Conservation (phyloP, 2,797 vertebrate species). For the Poeciliopsis gracilis region DNA sequence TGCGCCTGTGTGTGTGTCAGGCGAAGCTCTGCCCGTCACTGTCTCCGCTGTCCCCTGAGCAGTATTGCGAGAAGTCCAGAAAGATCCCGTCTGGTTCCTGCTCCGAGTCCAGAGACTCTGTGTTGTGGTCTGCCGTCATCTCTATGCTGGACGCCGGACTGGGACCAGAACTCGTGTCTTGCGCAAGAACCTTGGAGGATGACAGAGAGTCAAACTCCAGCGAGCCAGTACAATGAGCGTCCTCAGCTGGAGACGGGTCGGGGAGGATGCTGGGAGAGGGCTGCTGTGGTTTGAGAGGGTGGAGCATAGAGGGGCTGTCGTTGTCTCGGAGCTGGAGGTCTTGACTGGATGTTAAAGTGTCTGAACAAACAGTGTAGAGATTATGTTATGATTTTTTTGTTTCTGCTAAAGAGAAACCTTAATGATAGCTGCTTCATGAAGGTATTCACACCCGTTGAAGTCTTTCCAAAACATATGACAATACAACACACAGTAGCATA, state of each 20-base stretch:
- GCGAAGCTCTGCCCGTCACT: slow-evolving; percentile 83
- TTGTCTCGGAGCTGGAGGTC: slow-evolving; percentile 31
- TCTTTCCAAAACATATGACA: not conserved
- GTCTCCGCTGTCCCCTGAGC: slow-evolving; percentile 73
- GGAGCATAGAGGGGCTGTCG: slow-evolving; percentile 6
- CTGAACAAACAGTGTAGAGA: slow-evolving; percentile 29
- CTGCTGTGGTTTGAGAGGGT: slow-evolving; percentile 28
- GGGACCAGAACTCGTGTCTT: slow-evolving; percentile 60
- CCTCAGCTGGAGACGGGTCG: slow-evolving; percentile 64
- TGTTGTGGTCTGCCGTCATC: slow-evolving; percentile 80
- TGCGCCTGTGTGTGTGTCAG: slow-evolving; percentile 53
- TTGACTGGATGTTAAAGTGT: slow-evolving; percentile 51
- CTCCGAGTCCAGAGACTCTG: slow-evolving; percentile 86
- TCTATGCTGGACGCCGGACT: slow-evolving; percentile 85
- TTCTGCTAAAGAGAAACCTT: not conserved
- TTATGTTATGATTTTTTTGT: not conserved
- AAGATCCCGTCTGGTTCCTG: slow-evolving; percentile 89
- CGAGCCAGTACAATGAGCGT: slow-evolving; percentile 67
- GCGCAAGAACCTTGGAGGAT: slow-evolving; percentile 55
- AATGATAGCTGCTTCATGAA: too few relatives aligned
- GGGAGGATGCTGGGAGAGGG: slow-evolving; percentile 75
- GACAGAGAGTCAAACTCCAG: slow-evolving; percentile 46
- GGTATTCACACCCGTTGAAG: not conserved
- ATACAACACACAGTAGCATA: not conserved
- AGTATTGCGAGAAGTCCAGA: slow-evolving; percentile 84